Conservation (phyloP, 2,888 invertebrate genomes). For the Pedicia rivosa region DNA sequence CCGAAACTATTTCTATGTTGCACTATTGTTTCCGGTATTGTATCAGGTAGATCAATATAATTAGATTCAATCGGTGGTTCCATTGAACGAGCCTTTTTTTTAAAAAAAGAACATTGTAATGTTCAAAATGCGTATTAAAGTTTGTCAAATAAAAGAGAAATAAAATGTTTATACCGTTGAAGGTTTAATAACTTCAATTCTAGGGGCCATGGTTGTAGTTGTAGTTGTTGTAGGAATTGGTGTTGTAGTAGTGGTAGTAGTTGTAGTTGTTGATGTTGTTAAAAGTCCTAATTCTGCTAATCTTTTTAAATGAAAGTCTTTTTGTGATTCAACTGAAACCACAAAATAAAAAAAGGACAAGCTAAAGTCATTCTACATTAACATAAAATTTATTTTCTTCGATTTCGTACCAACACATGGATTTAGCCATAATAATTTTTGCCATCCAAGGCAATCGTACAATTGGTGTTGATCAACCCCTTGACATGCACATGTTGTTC, state of each 20-base stretch:
- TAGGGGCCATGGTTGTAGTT: constrained; percentile 18
- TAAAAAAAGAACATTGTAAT: background rate
- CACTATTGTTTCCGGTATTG: constrained; percentile 22
- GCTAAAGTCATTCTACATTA: background rate
- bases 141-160: constrained; percentile 9
- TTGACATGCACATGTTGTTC: constrained; percentile 77
- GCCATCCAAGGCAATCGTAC: constrained; percentile 83
- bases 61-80: constrained; percentile 27
- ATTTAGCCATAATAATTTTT: constrained; percentile 77
- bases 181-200: no score
- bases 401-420: constrained; percentile 82
- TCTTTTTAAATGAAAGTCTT: constrained; percentile 61
- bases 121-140: constrained; percentile 7
- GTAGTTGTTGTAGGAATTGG: constrained; percentile 32
- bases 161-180: background rate
- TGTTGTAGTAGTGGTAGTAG: constrained; percentile 35
- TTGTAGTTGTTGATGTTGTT: constrained; percentile 31
- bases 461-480: constrained; percentile 71
- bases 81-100: constrained; percentile 6
- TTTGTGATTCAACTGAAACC: constrained; percentile 85
- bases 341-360: no score
- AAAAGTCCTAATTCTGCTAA: constrained; percentile 34
- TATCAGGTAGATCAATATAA: constrained; percentile 29
- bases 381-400: no score
- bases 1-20: constrained; percentile 20